Base-by-base conservation (phyloP, 53 echinoderm and acorn worm species). In the Holothuria scabra region DNA sequence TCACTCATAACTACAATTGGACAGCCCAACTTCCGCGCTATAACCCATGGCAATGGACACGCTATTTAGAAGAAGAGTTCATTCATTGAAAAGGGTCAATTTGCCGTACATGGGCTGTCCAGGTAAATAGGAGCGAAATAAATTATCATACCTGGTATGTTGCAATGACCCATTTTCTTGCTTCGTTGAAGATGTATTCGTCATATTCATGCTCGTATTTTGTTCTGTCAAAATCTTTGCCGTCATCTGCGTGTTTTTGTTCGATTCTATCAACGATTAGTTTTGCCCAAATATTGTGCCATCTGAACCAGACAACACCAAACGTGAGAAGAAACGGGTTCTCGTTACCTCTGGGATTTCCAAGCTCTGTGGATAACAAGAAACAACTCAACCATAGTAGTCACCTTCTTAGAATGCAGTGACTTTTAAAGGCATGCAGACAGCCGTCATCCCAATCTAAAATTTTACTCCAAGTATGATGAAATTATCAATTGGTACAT, bases 101-200 rank as follows among this genome's bases (percentile, higher is more conserved):
- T n/a, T n/a, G n/a, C n/a, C n/a, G n/a, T n/a, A n/a, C n/a, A n/a
- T n/a, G n/a, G n/a, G n/a, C n/a, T n/a, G n/a, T n/a, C n/a, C n/a
- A n/a, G n/a, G n/a, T n/a, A n/a, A n/a, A n/a, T n/a, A n/a, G n/a
- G n/a, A n/a, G 41, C 10, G 41, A 64, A 64, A 3, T 11, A 12
- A 64, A 64, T 19, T 13, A 64, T 5, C 83, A 58, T 89, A 95
- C 96, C 94, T 96, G 96, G 67, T 96, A 93, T 1, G 96, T 91
- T 20, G 88, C 96, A 32, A 96, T 96, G 19, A 96, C 96, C 96
- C 96, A 96, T 86, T 96, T 96, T 12, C 96, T 76, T 12, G 96
- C 96, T 69, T 93, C 92, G 81, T 94, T 94, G 86, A 88, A 96
- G 78, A 96, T 90, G 26, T 82, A 58, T 67, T 96, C 96, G 37